Evolutionary conservation across 2,113 vertebrate species (phyloP).

Genomic region (Prionailurus bengalensis): DNA sequence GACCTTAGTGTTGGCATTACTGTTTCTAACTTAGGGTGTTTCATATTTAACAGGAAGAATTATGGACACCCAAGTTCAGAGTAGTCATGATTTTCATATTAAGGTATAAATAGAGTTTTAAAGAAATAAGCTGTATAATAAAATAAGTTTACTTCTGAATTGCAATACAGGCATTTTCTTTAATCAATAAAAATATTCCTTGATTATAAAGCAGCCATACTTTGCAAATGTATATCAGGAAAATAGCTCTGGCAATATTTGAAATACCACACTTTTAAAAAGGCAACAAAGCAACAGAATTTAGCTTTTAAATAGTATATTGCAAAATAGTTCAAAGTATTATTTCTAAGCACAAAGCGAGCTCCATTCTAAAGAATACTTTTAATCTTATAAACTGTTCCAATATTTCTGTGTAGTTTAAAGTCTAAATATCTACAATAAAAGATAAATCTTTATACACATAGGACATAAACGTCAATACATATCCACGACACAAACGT

Average conservation of each 20-base stretch:
- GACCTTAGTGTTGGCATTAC: neutral
- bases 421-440: constrained; percentile 62
- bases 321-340: constrained; percentile 80
- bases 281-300: constrained; percentile 82
- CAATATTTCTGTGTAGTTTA: constrained; percentile 68
- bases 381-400: constrained; percentile 73
- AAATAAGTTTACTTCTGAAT: constrained; percentile 84
- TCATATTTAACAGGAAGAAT: constrained; percentile 52
- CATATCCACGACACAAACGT: neutral
- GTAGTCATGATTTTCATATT: constrained; percentile 64
- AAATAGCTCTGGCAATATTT: constrained; percentile 85
- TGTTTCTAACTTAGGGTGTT: neutral
- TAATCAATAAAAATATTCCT: constrained; percentile 83
- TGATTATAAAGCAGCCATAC: constrained; percentile 81
- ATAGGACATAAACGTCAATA: constrained; percentile 41
- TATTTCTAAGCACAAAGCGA: constrained; percentile 83
- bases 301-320: constrained; percentile 84
- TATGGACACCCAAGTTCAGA: constrained; percentile 66
- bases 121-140: constrained; percentile 79
- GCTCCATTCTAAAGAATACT: constrained; percentile 73
- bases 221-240: constrained; percentile 83
- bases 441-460: constrained; percentile 58
- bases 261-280: constrained; percentile 73
- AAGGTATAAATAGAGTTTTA: constrained; percentile 82
- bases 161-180: constrained; percentile 82